Conservation (phyloP, 2,888 invertebrate species). For the Octonoba sinensis region DNA sequence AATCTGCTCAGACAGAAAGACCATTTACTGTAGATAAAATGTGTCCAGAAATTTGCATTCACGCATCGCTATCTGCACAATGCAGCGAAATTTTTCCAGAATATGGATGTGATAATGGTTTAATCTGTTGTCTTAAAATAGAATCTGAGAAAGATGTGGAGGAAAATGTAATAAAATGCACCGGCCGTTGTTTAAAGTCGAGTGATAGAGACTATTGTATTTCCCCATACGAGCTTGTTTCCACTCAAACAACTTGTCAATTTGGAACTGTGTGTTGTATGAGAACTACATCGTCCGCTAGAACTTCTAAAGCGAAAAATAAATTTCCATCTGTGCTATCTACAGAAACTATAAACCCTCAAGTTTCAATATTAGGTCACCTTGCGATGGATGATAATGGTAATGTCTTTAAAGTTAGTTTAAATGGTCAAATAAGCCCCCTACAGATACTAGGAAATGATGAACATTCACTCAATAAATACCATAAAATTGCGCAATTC, state of each 20-base stretch:
- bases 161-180: constrained; percentile 9
- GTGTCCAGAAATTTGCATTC: constrained; percentile 90
- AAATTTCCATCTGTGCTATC: too few species aligned
- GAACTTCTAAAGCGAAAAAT: too few species aligned
- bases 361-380: constrained; percentile 14
- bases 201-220: constrained; percentile 25
- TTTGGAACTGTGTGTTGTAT: constrained; percentile 28
- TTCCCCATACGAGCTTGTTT: constrained; percentile 30
- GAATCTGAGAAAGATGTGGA: neutral
- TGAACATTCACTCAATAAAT: neutral
- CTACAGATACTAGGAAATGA: constrained; percentile 1
- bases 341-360: neutral
- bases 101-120: constrained; percentile 19
- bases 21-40: neutral
- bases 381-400: constrained; percentile 42
- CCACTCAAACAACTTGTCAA: constrained; percentile 11
- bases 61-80: constrained; percentile 85
- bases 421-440: constrained; percentile 22
- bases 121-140: constrained; percentile 22
- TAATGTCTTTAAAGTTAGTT: constrained; percentile 20
- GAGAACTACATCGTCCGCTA: neutral
- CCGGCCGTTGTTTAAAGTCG: constrained; percentile 24
- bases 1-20: neutral
- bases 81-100: constrained; percentile 77
- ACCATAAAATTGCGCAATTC: constrained; percentile 3